These are phyloP conservation scores for Scaptodrosophila lebanonensis DNA, from an alignment of 1,140 invertebrate genomes.

Conservation along the genomic window DNA sequence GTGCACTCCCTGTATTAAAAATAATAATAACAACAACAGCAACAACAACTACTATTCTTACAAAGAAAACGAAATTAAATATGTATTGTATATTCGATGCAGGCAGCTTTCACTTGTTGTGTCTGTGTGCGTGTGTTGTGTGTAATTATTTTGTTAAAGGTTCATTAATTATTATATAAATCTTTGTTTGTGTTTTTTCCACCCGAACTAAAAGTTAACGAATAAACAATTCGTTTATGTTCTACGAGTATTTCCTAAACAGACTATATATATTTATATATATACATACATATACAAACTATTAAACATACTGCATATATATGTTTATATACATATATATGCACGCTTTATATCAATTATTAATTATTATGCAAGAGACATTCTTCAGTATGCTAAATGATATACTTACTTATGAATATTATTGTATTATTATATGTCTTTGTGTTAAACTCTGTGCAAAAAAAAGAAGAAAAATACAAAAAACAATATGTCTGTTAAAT, in stretches of 20 bases:
- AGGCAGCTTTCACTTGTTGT: background rate
- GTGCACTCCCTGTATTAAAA: conserved; percentile 70
- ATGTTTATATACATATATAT: conserved; percentile 33
- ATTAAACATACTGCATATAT: conserved; percentile 38
- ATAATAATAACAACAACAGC: conserved; percentile 12
- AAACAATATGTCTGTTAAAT: conserved; percentile 42
- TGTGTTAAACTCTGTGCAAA: conserved; percentile 48
- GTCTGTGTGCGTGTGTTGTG: background rate
- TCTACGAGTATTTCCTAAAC: conserved; percentile 71
- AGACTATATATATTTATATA: conserved; percentile 57
- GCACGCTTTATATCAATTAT: conserved; percentile 71
- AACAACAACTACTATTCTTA: conserved; percentile 14
- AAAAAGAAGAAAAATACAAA: conserved; percentile 24
- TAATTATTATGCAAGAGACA: conserved; percentile 68
- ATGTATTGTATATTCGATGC: conserved; percentile 21
- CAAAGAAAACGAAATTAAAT: conserved; percentile 13
- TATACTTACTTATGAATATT: conserved; percentile 65
- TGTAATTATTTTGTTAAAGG: conserved; percentile 66
- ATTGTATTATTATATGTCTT: conserved; percentile 38
- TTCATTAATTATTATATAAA: conserved; percentile 43
- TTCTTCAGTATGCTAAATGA: conserved; percentile 71
- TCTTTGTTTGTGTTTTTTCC: conserved; percentile 16
- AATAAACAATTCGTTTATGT: conserved; percentile 48
- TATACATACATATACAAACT: conserved; percentile 44
- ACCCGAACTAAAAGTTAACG: conserved; percentile 29